Evolutionary conservation across 2,888 invertebrate genomes (phyloP).

Genomic region (Cerastoderma edule): DNA sequence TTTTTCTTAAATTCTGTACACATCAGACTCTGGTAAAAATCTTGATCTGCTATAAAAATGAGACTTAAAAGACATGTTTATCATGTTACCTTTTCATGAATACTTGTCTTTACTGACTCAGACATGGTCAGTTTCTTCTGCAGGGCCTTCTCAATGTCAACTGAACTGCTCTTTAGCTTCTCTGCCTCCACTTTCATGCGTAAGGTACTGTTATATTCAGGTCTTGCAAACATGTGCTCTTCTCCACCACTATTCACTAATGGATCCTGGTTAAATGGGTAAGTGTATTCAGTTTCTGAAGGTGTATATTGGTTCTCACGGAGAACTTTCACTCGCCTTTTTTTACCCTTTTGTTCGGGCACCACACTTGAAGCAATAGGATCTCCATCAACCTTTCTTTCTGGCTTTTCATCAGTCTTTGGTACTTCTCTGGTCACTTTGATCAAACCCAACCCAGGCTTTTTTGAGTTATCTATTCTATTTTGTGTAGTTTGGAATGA

Average conservation of each 20-base stretch:
- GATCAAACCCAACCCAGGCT: conserved; percentile 21
- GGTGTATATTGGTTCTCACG: conserved; percentile 67
- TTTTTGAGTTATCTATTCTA: conserved; percentile 2
- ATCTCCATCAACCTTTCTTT: conserved; percentile 11
- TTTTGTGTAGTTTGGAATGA: conserved; percentile 10
- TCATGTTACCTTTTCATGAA: conserved; percentile 78
- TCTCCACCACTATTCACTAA: conserved; percentile 51
- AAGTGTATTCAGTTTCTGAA: conserved; percentile 63
- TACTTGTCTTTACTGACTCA: conserved; percentile 64
- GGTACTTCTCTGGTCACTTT: conserved; percentile 49
- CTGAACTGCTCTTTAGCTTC: conserved; percentile 58
- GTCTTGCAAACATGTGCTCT: conserved; percentile 76
- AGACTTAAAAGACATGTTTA: too few relatives aligned
- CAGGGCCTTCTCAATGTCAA: conserved; percentile 70
- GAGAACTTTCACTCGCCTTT: conserved; percentile 65
- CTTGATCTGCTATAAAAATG: too few relatives aligned
- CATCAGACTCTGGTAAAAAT: too few relatives aligned
- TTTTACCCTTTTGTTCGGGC: conserved; percentile 40
- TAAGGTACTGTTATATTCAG: conserved; percentile 78
- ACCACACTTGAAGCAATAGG: conserved; percentile 47
- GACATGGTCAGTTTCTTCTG: conserved; percentile 68
- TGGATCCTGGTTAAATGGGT: conserved; percentile 64
- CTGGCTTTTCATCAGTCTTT: background rate
- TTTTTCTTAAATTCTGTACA: too few relatives aligned
- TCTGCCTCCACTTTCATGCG: conserved; percentile 72